Percentiles rank a stretch among this genome's conserved stretches.
Conservation (phyloP, 2,888 invertebrate genomes). For the Chrysolina americana region DNA sequence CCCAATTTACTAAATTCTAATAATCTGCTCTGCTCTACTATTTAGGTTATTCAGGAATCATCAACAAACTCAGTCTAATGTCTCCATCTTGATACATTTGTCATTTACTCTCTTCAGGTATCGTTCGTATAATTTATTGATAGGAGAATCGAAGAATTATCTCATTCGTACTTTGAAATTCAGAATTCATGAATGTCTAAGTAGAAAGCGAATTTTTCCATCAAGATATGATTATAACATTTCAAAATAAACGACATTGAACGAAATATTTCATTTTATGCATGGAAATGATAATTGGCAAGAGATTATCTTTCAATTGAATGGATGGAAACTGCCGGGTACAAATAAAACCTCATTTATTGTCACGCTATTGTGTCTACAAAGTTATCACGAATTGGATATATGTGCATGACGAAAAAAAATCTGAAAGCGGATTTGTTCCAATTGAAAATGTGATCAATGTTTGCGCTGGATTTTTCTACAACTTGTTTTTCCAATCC, state of each 20-base stretch:
- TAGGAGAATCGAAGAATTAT: neutral
- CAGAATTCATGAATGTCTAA: neutral
- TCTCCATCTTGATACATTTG: neutral
- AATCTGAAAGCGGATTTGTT: neutral
- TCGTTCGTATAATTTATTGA: neutral
- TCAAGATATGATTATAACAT: neutral
- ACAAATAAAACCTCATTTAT: conserved; percentile 4
- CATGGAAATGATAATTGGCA: conserved; percentile 6
- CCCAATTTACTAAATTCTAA: too few species aligned
- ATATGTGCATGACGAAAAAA: neutral
- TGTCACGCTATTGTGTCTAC: neutral
- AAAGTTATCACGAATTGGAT: conserved; percentile 9
- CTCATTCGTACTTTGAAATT: neutral
- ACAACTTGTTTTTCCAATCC: neutral
- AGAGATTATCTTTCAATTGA: conserved; percentile 12
- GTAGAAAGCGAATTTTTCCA: conserved; percentile 3
- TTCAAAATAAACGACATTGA: neutral
- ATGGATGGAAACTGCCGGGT: neutral
- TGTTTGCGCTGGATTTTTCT: too few species aligned
- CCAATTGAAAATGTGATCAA: neutral
- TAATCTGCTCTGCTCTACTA: too few species aligned
- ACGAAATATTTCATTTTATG: conserved; percentile 17
- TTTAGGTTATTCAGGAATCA: neutral
- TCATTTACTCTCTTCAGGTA: neutral
- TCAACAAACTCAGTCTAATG: neutral